These are phyloP conservation scores for Dasypus novemcinctus DNA, from an alignment of 2,113 vertebrate species.

Conservation along the genomic window DNA sequence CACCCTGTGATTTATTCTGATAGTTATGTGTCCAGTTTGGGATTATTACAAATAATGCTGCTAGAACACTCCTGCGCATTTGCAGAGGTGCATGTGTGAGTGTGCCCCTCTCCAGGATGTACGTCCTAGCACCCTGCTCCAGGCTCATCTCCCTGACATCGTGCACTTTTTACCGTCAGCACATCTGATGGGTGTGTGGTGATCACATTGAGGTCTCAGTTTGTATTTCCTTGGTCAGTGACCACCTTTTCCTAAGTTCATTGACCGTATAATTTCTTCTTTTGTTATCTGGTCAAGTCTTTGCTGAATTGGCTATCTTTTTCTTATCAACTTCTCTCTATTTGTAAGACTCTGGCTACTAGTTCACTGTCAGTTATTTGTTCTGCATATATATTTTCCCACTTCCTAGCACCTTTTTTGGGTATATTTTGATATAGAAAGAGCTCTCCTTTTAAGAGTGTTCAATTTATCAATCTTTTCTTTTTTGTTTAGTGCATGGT, in stretches of 20 bases:
- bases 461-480: neutral
- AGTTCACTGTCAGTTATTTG: neutral
- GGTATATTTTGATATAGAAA: neutral
- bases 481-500: conserved; percentile 13
- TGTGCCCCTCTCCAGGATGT: neutral
- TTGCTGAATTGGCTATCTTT: neutral
- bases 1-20: neutral
- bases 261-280: conserved; percentile 17
- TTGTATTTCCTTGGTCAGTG: neutral
- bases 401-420: conserved; percentile 4
- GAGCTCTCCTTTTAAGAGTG: neutral
- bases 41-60: neutral
- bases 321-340: neutral
- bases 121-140: neutral
- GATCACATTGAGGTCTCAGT: neutral
- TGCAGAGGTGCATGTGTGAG: neutral
- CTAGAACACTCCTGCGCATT: neutral
- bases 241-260: neutral
- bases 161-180: neutral
- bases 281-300: neutral
- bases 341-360: neutral
- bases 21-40: neutral
- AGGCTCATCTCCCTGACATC: neutral
- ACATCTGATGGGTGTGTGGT: neutral
- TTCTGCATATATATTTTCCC: neutral